phyloP scores from a whole-genome alignment of 2,797 vertebrate species.

The Fringilla coelebs region DNA sequence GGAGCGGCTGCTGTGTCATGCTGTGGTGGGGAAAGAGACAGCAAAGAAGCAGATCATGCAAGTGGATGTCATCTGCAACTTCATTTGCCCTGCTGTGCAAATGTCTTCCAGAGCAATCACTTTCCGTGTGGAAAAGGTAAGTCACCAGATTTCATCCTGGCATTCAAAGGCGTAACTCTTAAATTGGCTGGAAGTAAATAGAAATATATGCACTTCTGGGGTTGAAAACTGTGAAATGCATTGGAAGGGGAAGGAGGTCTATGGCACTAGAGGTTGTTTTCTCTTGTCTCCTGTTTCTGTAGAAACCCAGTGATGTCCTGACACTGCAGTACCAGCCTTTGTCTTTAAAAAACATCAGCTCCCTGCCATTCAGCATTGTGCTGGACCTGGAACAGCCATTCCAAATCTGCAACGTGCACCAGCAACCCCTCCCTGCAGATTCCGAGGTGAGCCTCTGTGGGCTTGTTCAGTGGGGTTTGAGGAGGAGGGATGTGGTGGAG shows the following conservation, averaged over 20 bases:
- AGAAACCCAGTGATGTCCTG: slow-evolving; percentile 74
- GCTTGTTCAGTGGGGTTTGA: background rate
- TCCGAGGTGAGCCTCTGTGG: slow-evolving; percentile 42
- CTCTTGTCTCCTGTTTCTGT: background rate
- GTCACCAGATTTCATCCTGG: no score
- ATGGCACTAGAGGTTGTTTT: background rate
- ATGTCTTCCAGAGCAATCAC: no score
- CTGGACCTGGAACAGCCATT: slow-evolving; percentile 79
- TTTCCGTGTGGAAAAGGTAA: no score
- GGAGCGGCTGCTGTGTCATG: no score
- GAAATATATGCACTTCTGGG: background rate
- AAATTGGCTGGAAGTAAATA: no score
- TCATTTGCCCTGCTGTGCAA: no score
- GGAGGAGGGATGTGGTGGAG: background rate
- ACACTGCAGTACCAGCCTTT: slow-evolving; percentile 76
- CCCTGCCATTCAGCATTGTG: slow-evolving; percentile 75
- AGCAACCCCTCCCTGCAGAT: background rate
- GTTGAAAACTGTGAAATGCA: background rate
- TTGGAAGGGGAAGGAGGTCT: background rate
- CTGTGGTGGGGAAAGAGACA: no score
- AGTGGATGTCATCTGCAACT: no score
- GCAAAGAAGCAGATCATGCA: no score
- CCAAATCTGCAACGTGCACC: slow-evolving; percentile 65
- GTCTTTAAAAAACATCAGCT: slow-evolving; percentile 80
- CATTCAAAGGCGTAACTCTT: no score